A percentile compares a stretch with the other conserved stretches of the same genome.
Conservation (phyloP, 2,888 invertebrate genomes). For the Ectropis crepuscularia region DNA sequence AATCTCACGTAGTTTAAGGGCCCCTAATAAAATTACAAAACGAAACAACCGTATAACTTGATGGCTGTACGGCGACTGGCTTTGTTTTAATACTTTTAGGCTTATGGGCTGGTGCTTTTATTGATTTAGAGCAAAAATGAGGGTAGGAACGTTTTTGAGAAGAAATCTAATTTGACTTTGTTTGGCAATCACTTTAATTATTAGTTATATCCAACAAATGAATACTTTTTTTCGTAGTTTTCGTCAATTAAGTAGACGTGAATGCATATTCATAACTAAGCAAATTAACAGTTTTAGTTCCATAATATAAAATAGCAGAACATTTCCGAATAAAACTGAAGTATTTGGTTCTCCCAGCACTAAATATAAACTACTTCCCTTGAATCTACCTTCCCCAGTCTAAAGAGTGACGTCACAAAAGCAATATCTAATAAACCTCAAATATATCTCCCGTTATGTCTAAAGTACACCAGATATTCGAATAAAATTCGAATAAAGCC, state of each 20-base stretch:
- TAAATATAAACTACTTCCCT: not conserved
- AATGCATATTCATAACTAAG: too few relatives aligned
- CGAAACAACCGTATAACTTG: constrained; percentile 45
- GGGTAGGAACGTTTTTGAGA: constrained; percentile 6
- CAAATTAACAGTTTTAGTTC: too few relatives aligned
- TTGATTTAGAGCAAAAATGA: constrained; percentile 15
- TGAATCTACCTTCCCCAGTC: not conserved
- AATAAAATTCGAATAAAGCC: constrained; percentile 80
- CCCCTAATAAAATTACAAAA: constrained; percentile 56
- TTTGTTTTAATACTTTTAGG: constrained; percentile 31
- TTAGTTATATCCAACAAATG: too few relatives aligned
- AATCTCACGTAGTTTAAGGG: constrained; percentile 55
- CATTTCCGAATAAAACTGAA: too few relatives aligned
- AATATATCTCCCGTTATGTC: constrained; percentile 37
- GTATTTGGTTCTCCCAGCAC: too few relatives aligned
- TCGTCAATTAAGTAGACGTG: too few relatives aligned
- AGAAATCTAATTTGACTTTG: not conserved
- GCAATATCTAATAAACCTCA: constrained; percentile 26
- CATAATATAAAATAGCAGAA: too few relatives aligned
- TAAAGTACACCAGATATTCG: constrained; percentile 63
- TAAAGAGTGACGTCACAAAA: constrained; percentile 15
- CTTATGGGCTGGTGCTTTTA: constrained; percentile 22
- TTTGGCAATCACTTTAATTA: not conserved
- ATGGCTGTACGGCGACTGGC: constrained; percentile 19
- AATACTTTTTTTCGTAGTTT: too few relatives aligned